Evolutionary conservation across 92 coral and sea anemone genomes (phyloP), one percentile per base, ranked within the genome.

Genomic region (Muricea muricata): DNA sequence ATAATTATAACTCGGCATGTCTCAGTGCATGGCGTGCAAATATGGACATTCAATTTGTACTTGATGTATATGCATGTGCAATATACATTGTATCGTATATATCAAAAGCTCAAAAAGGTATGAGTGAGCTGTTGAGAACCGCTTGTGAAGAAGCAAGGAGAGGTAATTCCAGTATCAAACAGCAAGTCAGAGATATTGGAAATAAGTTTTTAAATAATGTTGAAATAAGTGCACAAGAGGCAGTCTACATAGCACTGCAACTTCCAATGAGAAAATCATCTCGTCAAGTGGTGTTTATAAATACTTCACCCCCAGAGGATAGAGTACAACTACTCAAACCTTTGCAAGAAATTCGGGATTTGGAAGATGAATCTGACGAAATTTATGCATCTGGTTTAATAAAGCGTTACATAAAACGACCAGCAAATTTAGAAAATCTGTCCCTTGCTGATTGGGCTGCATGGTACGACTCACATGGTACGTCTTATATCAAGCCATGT

Each of bases 211-310:
- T 84, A 25, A 88, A 84, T 69, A 61, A 55, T 83, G 88, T 84
- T 65, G 88, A 88, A 84, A 84, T 88, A 30, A 76, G 81, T 65
- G 86, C 88, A 31, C 91, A 88, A 78, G 88, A 88, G 79, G 88
- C 91, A 74, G 91, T 83, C 25, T 88, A 88, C 65, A 73, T 88
- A 20, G 75, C 58, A 30, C 82, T 88, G 45, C 88, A 88, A 72
- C 57, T 88, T 23, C 88, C 91, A 41, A 84, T 88, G 85, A 75
- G 84, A 29, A 76, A 78, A 69, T 77, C 85, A 26, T 88, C 88
- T 33, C 65, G 88, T n/a, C 35, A 88, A 30, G 91, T 88, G n/a
- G 65, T 88, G 46, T 88, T 88, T 56, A 88, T 88, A 18, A 82
- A 87, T 80, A 87, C 87, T 39, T 58, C 87, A 37, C 87, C 90